Evolutionary conservation across 2,888 invertebrate genomes (phyloP).

Genomic region (Idaea aversata): DNA sequence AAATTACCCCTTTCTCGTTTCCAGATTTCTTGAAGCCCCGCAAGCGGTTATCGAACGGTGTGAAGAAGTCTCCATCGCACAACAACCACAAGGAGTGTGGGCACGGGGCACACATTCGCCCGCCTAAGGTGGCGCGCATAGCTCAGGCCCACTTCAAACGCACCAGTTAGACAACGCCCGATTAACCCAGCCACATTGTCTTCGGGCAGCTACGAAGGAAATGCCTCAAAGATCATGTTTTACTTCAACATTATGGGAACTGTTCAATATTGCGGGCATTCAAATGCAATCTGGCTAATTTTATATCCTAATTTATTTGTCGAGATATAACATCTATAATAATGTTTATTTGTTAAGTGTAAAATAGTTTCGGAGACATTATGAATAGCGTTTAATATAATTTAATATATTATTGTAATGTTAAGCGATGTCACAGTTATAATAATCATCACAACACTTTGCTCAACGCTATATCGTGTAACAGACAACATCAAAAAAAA

Average conservation of each 20-base stretch:
- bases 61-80: constrained; percentile 74
- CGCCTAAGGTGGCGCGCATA: constrained; percentile 72
- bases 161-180: constrained; percentile 58
- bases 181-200: constrained; percentile 27
- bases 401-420: constrained; percentile 56
- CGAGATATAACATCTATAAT: constrained; percentile 56
- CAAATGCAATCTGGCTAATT: constrained; percentile 62
- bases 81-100: constrained; percentile 67
- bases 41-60: constrained; percentile 77
- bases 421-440: constrained; percentile 42
- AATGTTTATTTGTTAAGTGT: constrained; percentile 74
- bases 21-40: constrained; percentile 85
- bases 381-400: constrained; percentile 59
- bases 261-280: constrained; percentile 43
- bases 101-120: constrained; percentile 71
- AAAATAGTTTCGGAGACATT: constrained; percentile 66
- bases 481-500: constrained; percentile 10
- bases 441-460: constrained; percentile 55
- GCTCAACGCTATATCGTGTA: constrained; percentile 36
- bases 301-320: constrained; percentile 71
- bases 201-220: constrained; percentile 39
- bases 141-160: constrained; percentile 68
- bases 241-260: constrained; percentile 12
- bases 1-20: constrained; percentile 48
- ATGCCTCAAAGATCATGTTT: constrained; percentile 16